Base-by-base conservation (phyloP, 2,888 invertebrate species). In the Rhabditoides inermis region DNA sequence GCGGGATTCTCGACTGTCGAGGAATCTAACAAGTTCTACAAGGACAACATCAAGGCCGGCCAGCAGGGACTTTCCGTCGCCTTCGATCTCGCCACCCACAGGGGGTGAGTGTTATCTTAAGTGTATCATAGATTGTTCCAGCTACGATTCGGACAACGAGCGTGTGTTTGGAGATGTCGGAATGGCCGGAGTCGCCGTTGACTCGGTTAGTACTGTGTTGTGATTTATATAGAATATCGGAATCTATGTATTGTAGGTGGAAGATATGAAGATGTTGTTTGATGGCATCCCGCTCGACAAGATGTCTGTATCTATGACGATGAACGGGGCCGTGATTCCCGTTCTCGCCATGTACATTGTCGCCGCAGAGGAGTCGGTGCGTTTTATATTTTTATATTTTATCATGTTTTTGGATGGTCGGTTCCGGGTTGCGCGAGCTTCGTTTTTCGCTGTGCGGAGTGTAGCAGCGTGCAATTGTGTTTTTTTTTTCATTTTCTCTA, bases 111-210 rank as follows among this genome's bases (percentile, higher is more conserved):
- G 7, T 42, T 45, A 40, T n/a, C n/a, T n/a, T n/a, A n/a, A n/a
- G n/a, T n/a, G n/a, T n/a, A n/a, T n/a, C n/a, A n/a, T n/a, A n/a
- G n/a, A n/a, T n/a, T n/a, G n/a, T 64, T 71, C 3, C 60, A 80
- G 80, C 1, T 83, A 83, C 69, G 83, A 83, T 71, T 82, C 82
- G 1, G 83, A 83, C 70, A 82, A 83, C 63, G 78, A 79, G 1
- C 76, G 83, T 54, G 83, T 83, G 3, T 74, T 73, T 53, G 83
- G 83, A 12, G 83, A 83, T 73, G 83, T 83, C 20, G 83, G 83
- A 7, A 83, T 83, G 83, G 83, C 83, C 26, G 83, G 83, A 22
- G 83, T 83, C 36, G 83, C 83, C n/a, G 82, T 83, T 47, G 83
- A 83, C 68, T 79, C 81, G 3, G 81, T 82, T 5, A n/a, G n/a